Conservation (phyloP, 2,888 invertebrate genomes). For the Merodon equestris region DNA sequence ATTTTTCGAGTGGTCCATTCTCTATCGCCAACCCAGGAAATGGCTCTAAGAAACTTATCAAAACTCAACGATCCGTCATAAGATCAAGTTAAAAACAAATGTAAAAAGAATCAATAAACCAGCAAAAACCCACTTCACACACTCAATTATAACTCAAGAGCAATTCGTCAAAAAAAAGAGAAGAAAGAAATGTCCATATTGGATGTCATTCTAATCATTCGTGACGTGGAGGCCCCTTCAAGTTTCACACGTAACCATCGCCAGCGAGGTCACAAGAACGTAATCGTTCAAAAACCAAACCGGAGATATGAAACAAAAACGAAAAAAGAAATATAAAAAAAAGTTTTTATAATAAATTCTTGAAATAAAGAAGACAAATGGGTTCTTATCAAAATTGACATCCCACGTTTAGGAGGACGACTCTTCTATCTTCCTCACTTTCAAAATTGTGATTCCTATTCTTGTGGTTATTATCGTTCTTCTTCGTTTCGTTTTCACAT, state of each 20-base stretch:
- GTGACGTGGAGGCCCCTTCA: slow-evolving; percentile 29
- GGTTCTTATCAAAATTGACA: slow-evolving; percentile 48
- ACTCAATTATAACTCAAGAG: slow-evolving; percentile 29
- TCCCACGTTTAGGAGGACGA: slow-evolving; percentile 30
- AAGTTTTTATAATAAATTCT: slow-evolving; percentile 32
- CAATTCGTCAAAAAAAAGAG: slow-evolving; percentile 29
- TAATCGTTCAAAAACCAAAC: background rate
- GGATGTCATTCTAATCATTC: too few species aligned
- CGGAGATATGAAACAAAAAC: slow-evolving; percentile 13
- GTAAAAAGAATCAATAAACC: slow-evolving; percentile 1
- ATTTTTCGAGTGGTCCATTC: too few species aligned
- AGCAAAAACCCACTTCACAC: slow-evolving; percentile 24
- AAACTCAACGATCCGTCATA: slow-evolving; percentile 17
- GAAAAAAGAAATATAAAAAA: slow-evolving; percentile 13
- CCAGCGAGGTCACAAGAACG: slow-evolving; percentile 47
- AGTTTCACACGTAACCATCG: slow-evolving; percentile 11
- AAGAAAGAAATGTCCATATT: slow-evolving; percentile 20
- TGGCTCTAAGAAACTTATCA: background rate
- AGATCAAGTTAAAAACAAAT: too few species aligned
- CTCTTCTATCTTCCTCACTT: slow-evolving; percentile 12
- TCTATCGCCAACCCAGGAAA: background rate
- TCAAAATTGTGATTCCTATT: slow-evolving; percentile 4
- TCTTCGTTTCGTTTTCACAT: slow-evolving; percentile 18
- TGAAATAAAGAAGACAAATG: slow-evolving; percentile 49
- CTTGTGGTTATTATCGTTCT: background rate